Percentiles rank a stretch among this genome's conserved stretches.
Evolutionary conservation across 2,797 vertebrate species (phyloP).

Genomic region (Chromis chromis): DNA sequence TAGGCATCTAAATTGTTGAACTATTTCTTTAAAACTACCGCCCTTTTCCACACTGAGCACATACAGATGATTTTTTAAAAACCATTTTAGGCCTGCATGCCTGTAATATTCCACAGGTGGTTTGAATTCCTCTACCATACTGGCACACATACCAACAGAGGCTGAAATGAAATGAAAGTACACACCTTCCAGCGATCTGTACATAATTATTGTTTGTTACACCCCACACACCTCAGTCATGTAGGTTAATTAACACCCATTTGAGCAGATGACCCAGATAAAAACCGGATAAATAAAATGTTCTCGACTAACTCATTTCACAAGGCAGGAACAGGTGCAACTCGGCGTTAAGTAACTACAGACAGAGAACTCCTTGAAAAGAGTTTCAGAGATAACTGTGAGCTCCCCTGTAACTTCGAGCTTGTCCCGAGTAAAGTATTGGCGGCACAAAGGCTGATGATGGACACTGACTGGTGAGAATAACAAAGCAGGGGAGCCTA

Average conservation of each 20-base stretch:
- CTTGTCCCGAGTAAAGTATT: conserved; percentile 34
- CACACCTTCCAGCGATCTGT: background rate
- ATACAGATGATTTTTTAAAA: no score
- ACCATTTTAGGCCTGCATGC: background rate
- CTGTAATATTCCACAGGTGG: background rate
- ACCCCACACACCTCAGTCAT: no score
- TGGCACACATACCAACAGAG: conserved; percentile 9
- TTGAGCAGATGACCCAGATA: background rate
- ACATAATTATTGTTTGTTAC: background rate
- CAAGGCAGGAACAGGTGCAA: background rate
- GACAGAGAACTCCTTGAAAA: conserved; percentile 8
- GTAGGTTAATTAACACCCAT: background rate
- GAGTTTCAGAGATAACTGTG: background rate
- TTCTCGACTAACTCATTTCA: background rate
- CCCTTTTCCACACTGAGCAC: no score
- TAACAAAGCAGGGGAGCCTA: conserved; percentile 57
- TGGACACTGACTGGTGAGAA: conserved; percentile 53
- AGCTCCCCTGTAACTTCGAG: conserved; percentile 1
- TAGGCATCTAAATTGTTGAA: no score
- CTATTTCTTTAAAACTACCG: no score
- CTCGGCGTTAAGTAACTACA: background rate
- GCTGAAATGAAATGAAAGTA: background rate
- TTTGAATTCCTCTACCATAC: background rate
- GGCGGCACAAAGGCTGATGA: conserved; percentile 59
- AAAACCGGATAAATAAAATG: background rate